Conservation (phyloP, 2,797 vertebrate species). For the Tympanoctomys barrerae region DNA sequence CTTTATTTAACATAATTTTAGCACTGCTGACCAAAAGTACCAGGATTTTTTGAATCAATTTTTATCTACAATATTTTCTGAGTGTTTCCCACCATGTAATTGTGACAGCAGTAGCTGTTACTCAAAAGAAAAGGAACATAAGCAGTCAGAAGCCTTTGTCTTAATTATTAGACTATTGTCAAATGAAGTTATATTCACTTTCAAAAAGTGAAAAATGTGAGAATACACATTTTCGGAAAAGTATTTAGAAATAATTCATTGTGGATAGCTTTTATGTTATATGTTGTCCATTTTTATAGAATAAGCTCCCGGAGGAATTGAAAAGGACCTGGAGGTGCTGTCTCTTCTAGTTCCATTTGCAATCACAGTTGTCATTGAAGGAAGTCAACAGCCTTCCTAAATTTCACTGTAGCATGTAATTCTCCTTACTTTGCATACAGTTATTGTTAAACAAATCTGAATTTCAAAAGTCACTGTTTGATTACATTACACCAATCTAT, state of each 20-base stretch:
- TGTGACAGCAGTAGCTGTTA: background rate
- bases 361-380: background rate
- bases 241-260: background rate
- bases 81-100: background rate
- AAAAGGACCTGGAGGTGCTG: background rate
- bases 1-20: background rate
- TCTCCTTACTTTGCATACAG: background rate
- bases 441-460: background rate
- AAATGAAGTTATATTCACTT: conserved; percentile 1
- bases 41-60: background rate
- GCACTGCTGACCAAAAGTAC: background rate
- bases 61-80: background rate
- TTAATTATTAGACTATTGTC: background rate
- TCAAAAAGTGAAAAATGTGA: background rate
- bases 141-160: background rate
- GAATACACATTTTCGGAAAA: background rate
- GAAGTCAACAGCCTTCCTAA: background rate
- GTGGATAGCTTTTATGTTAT: background rate
- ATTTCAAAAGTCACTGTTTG: background rate
- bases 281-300: background rate
- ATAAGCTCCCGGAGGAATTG: background rate
- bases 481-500: background rate
- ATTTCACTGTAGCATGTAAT: background rate
- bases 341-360: no score
- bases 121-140: background rate